A percentile compares a stretch with the other conserved stretches of the same genome.
Conservation (phyloP, 2,113 vertebrate genomes). For the Ramphastos sulfuratus region DNA sequence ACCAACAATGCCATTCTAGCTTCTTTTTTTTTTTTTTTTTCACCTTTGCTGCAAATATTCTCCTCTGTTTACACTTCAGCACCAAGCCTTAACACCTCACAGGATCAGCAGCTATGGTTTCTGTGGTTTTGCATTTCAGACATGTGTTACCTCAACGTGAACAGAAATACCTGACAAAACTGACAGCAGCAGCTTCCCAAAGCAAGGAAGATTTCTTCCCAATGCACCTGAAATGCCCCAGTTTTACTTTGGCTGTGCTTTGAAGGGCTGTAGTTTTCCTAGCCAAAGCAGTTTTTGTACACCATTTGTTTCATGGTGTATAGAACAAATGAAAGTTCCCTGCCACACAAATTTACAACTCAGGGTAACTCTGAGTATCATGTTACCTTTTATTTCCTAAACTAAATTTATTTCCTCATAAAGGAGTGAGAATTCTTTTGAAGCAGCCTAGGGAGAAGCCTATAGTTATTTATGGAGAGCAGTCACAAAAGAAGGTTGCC, state of each 20-base stretch:
- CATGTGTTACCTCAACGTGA: background rate
- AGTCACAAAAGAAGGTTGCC: background rate
- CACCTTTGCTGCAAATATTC: background rate
- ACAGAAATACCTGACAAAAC: background rate
- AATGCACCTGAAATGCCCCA: background rate
- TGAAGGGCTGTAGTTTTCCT: background rate
- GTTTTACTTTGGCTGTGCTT: background rate
- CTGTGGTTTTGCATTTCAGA: background rate
- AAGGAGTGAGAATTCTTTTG: background rate
- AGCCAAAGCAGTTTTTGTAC: background rate
- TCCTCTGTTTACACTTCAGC: background rate
- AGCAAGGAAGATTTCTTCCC: constrained; percentile 1
- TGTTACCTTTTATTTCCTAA: background rate
- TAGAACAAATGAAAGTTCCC: background rate
- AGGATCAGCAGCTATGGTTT: background rate
- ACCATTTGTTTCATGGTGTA: background rate
- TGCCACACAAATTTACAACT: background rate
- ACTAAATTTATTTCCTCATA: background rate
- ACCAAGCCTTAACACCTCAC: background rate
- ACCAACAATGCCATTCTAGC: background rate
- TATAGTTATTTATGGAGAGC: background rate
- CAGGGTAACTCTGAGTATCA: background rate
- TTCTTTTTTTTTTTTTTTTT: background rate
- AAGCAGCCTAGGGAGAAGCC: background rate
- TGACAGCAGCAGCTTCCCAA: background rate